Percentiles rank a stretch among this genome's conserved stretches.
Evolutionary conservation across 1,140 invertebrate genomes (phyloP).

Genomic region (Vollenhovia emeryi): DNA sequence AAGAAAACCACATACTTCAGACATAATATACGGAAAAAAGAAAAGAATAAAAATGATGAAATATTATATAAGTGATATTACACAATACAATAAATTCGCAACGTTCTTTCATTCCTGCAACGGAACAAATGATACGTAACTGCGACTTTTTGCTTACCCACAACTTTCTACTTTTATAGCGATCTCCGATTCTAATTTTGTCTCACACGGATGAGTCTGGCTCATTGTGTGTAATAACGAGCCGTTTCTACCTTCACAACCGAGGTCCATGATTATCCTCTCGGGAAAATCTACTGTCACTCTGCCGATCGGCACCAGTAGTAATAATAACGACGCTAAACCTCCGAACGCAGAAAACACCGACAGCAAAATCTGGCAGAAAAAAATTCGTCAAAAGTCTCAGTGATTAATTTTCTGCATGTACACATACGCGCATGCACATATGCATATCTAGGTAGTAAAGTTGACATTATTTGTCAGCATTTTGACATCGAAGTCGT

Average conservation of each 20-base stretch:
- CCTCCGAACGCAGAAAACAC: slow-evolving; percentile 90
- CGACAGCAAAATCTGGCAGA: slow-evolving; percentile 88
- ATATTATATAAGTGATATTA: neutral
- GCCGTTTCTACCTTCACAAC: slow-evolving; percentile 82
- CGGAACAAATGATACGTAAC: neutral
- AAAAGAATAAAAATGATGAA: neutral
- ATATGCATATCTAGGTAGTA: no score
- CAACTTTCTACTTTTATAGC: slow-evolving; percentile 79
- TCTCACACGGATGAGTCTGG: slow-evolving; percentile 86
- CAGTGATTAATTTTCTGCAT: neutral
- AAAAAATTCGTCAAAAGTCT: slow-evolving; percentile 32
- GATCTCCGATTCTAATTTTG: slow-evolving; percentile 71
- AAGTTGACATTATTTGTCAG: no score
- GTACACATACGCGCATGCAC: no score
- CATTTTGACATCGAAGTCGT: no score
- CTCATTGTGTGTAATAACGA: slow-evolving; percentile 84
- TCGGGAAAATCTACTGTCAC: slow-evolving; percentile 88
- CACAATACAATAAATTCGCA: neutral
- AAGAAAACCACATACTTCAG: neutral
- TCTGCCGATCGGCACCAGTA: slow-evolving; percentile 90
- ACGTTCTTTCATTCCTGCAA: neutral
- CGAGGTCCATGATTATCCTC: slow-evolving; percentile 86
- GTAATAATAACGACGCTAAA: slow-evolving; percentile 88
- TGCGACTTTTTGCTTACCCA: slow-evolving; percentile 74
- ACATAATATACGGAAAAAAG: neutral